phyloP scores from a whole-genome alignment of 1,140 invertebrate genomes.

The Pseudomyrmex gracilis region DNA sequence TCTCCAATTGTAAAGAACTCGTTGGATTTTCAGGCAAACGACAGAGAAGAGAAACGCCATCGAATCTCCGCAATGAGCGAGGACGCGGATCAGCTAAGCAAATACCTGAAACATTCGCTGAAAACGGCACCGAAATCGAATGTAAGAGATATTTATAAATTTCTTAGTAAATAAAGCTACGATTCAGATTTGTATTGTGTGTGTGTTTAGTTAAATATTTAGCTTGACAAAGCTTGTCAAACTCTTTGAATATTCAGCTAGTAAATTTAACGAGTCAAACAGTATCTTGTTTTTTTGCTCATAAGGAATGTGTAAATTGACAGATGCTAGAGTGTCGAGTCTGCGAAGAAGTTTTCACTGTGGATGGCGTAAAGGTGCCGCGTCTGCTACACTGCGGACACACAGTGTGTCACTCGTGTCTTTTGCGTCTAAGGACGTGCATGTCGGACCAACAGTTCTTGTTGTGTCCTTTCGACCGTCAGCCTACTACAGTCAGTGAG shows the following conservation, averaged over 20 bases:
- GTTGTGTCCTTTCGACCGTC: slow-evolving; percentile 88
- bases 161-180: background rate
- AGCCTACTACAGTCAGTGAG: slow-evolving; percentile 86
- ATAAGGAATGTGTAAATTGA: background rate
- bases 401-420: slow-evolving; percentile 88
- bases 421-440: slow-evolving; percentile 84
- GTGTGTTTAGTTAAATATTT: background rate
- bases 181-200: background rate
- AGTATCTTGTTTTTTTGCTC: background rate
- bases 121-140: slow-evolving; percentile 58
- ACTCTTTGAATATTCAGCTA: background rate
- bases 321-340: slow-evolving; percentile 88
- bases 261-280: background rate
- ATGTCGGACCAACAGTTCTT: slow-evolving; percentile 82
- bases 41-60: background rate
- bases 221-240: background rate
- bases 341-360: slow-evolving; percentile 88
- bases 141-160: slow-evolving; percentile 30
- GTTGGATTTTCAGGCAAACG: background rate
- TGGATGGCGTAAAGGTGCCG: slow-evolving; percentile 88
- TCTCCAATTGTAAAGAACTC: background rate
- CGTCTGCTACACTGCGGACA: slow-evolving; percentile 88
- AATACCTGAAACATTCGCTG: slow-evolving; percentile 48
- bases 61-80: slow-evolving; percentile 50
- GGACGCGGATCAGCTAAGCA: slow-evolving; percentile 29